Conservation (phyloP, 2,113 vertebrate species). For the Perccottus glenii region DNA sequence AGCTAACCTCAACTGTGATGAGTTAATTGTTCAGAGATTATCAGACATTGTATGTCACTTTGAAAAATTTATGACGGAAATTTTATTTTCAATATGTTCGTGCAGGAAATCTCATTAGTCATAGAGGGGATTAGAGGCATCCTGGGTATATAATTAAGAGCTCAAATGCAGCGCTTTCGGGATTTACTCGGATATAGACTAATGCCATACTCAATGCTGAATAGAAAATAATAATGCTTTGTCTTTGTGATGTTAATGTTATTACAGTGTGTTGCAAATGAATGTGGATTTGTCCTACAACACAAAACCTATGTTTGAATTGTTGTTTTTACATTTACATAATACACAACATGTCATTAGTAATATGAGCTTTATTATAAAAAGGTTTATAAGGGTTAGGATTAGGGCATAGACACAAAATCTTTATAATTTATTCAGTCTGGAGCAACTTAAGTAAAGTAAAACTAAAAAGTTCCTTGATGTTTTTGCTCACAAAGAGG, state of each 20-base stretch:
- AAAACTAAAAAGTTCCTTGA: not conserved
- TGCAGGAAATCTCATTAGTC: constrained; percentile 53
- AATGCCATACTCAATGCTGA: constrained; percentile 15
- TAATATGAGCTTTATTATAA: no score
- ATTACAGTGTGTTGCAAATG: not conserved
- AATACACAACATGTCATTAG: no score
- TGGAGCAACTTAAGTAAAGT: not conserved
- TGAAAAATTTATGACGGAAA: constrained; percentile 7
- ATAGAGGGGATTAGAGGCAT: constrained; percentile 50
- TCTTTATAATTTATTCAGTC: not conserved
- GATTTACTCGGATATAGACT: constrained; percentile 33
- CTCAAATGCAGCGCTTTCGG: constrained; percentile 48
- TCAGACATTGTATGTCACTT: constrained; percentile 17
- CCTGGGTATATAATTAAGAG: constrained; percentile 48
- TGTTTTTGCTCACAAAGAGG: not conserved
- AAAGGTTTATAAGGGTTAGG: not conserved
- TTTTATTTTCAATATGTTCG: constrained; percentile 50
- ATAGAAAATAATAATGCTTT: constrained; percentile 17
- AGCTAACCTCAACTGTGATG: not conserved
- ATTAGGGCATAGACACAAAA: not conserved
- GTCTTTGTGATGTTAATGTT: constrained; percentile 4
- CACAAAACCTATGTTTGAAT: no score
- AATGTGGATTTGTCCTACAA: not conserved
- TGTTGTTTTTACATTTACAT: no score
- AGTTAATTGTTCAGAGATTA: not conserved